phyloP scores from a whole-genome alignment of 2,113 vertebrate species.

The Hippocampus guttulatus region DNA sequence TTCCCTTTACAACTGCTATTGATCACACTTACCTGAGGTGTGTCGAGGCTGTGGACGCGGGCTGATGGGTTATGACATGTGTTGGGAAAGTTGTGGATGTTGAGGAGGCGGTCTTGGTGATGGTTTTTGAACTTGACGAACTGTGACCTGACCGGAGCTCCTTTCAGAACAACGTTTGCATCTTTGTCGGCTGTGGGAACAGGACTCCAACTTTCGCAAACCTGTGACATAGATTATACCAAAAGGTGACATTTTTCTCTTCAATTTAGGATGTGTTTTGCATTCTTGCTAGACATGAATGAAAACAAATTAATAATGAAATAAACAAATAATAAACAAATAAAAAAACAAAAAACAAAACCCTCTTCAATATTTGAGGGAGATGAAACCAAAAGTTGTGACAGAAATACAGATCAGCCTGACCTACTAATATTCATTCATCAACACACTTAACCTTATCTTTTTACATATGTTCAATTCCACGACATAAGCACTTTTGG shows the following conservation, averaged over 20 bases:
- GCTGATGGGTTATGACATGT: slow-evolving; percentile 42
- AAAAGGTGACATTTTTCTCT: neutral
- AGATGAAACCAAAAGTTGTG: too few species aligned
- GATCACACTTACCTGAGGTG: slow-evolving; percentile 42
- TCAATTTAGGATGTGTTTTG: neutral
- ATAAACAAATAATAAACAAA: too few species aligned
- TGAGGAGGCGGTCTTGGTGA: slow-evolving; percentile 25
- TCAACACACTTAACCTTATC: too few species aligned
- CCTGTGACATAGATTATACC: slow-evolving; percentile 56
- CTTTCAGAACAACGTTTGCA: slow-evolving; percentile 73
- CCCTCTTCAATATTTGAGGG: too few species aligned
- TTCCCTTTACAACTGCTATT: neutral
- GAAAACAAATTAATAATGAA: neutral
- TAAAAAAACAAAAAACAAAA: too few species aligned
- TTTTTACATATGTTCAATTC: too few species aligned
- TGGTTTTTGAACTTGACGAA: slow-evolving; percentile 69
- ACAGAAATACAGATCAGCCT: too few species aligned
- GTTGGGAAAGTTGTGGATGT: slow-evolving; percentile 37
- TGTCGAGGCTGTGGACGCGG: slow-evolving; percentile 69
- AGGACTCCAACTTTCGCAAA: slow-evolving; percentile 65
- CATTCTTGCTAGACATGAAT: neutral
- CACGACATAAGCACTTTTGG: too few species aligned
- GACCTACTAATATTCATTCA: too few species aligned
- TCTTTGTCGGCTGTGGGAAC: slow-evolving; percentile 75
- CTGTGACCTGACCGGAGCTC: slow-evolving; percentile 47